A percentile compares a stretch with the other conserved stretches of the same genome.
These are phyloP conservation scores for Amblyraja radiata DNA, from an alignment of 2,797 vertebrate species.

Conservation along the genomic window DNA sequence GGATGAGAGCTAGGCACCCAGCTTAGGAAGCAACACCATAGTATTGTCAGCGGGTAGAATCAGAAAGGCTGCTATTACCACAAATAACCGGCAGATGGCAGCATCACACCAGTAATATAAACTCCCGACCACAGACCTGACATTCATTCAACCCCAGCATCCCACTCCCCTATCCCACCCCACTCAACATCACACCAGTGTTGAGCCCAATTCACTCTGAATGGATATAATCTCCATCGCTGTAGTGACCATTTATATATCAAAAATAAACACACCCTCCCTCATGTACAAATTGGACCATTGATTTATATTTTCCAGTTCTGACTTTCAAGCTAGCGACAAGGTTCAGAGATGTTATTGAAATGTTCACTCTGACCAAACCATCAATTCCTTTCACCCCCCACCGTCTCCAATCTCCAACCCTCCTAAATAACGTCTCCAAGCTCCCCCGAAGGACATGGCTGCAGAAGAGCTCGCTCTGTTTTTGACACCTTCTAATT, in stretches of 20 bases:
- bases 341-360: too few relatives aligned
- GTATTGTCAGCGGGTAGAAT: not conserved
- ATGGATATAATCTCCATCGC: not conserved
- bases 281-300: not conserved
- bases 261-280: not conserved
- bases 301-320: not conserved
- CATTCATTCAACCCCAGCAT: not conserved
- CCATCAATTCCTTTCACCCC: not conserved
- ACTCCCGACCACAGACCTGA: not conserved
- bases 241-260: too few relatives aligned
- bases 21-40: not conserved
- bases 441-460: not conserved
- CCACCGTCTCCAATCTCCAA: not conserved
- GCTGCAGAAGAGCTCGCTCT: not conserved
- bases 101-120: not conserved
- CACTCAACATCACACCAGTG: not conserved
- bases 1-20: not conserved
- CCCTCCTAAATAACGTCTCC: too few relatives aligned
- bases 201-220: not conserved
- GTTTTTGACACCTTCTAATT: not conserved
- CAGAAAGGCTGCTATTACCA: not conserved
- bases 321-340: too few relatives aligned
- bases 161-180: too few relatives aligned
- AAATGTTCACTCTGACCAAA: not conserved
- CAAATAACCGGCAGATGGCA: not conserved